Evolutionary conservation across 1,140 invertebrate genomes (phyloP), one percentile per base, ranked within the genome.

Genomic region (Rhyzopertha dominica): DNA sequence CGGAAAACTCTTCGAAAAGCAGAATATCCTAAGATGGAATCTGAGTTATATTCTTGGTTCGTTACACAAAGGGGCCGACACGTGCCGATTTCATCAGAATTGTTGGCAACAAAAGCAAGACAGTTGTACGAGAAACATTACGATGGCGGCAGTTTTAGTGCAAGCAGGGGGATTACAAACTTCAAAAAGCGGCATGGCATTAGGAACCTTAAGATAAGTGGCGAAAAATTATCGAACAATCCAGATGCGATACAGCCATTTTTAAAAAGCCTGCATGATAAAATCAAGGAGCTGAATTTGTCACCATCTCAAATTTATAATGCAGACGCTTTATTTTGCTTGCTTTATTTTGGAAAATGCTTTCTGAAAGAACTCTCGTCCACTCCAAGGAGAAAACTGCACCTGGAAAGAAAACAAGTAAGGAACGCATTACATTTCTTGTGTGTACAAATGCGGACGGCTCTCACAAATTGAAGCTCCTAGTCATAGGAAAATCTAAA

Each of bases 401-500:
- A 49, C 55, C 56, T 43, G 61, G 56, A 36, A 53, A 48, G 34
- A 66, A 70, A 56, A 41, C 56, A n/a, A 57, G 51, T 39, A 68
- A 67, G 56, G 55, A 66, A 34, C 26, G 65, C 18, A 45, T 67
- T 23, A 67, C 62, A 34, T 44, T 63, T 14, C 55, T 70, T 50
- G 48, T 62, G 22, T 69, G 65, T 40, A 53, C 59, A 28, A 70
- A 70, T 61, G 61, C 57, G 14, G 54, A 56, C 26, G 62, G 63
- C 7, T 61, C 44, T 18, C 58, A 63, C 28, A 61, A 60, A 57
- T 41, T 68, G 23, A 58, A 59, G 25, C 44, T 72, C 9, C 22
- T 53, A 16, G 43, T 41, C 7, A 44, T 51, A 37, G 52, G 43
- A 19, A 51, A 51, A 37, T 38, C 46, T 23, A 18, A 9, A 12